Evolutionary conservation across 2,888 invertebrate genomes (phyloP).

Genomic region (Scaptomyza polygonia): DNA sequence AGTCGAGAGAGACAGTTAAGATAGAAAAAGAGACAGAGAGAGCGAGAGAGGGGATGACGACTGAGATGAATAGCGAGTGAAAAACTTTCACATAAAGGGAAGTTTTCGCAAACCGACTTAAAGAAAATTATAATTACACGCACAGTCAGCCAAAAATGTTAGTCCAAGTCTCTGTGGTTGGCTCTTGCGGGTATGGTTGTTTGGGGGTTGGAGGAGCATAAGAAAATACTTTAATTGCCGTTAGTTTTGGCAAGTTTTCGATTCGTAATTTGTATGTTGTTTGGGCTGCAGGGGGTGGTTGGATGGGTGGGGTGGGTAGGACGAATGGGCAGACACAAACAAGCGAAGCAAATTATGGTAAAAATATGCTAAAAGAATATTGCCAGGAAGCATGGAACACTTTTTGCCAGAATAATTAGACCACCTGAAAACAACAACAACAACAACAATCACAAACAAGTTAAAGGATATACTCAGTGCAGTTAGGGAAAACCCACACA

Average conservation of each 20-base stretch:
- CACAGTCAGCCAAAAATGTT: slow-evolving; percentile 76
- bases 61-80: slow-evolving; percentile 53
- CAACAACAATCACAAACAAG: slow-evolving; percentile 19
- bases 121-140: slow-evolving; percentile 79
- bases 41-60: background rate
- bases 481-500: slow-evolving; percentile 17
- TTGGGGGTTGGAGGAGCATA: slow-evolving; percentile 20
- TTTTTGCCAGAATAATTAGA: slow-evolving; percentile 65
- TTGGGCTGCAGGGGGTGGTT: too few species aligned
- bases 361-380: slow-evolving; percentile 60
- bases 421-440: slow-evolving; percentile 38
- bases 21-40: background rate
- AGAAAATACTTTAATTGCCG: slow-evolving; percentile 76
- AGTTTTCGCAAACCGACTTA: slow-evolving; percentile 76
- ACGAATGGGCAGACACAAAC: slow-evolving; percentile 71
- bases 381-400: slow-evolving; percentile 57
- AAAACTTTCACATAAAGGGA: slow-evolving; percentile 76
- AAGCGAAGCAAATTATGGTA: slow-evolving; percentile 67
- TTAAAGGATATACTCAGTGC: slow-evolving; percentile 25
- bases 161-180: slow-evolving; percentile 40
- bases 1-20: slow-evolving; percentile 44
- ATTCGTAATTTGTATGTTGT: slow-evolving; percentile 67
- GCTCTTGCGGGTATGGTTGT: slow-evolving; percentile 17
- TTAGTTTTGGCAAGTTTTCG: slow-evolving; percentile 74
- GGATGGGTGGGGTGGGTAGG: background rate